Percentiles rank a stretch among this genome's conserved stretches.
Conservation (phyloP, 2,888 invertebrate species). For the Timema podura region DNA sequence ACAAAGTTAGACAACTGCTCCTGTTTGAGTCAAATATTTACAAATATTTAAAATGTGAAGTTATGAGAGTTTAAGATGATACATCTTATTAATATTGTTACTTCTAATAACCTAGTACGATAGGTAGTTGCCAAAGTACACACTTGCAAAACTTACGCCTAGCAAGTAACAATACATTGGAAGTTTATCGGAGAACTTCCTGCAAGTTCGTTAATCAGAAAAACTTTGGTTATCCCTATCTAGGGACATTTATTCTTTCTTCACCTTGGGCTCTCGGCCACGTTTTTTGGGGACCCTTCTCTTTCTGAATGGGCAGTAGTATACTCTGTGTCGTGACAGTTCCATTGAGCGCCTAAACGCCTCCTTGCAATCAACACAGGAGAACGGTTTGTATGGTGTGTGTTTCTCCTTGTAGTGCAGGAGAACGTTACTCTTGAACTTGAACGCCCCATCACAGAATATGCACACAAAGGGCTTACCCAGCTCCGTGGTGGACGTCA, state of each 20-base stretch:
- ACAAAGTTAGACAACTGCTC: no score
- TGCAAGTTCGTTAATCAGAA: no score
- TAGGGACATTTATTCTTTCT: not conserved
- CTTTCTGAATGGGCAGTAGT: conserved; percentile 29
- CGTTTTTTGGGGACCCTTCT: conserved; percentile 12
- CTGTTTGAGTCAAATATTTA: no score
- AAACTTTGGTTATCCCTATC: no score
- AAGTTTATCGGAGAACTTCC: no score
- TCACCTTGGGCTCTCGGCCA: conserved; percentile 9
- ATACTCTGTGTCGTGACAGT: conserved; percentile 32
- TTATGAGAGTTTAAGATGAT: no score
- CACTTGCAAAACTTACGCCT: no score
- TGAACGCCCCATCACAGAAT: conserved; percentile 34
- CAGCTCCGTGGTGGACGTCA: conserved; percentile 27
- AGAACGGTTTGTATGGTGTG: conserved; percentile 35
- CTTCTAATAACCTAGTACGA: no score
- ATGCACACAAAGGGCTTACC: conserved; percentile 35
- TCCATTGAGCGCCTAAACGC: conserved; percentile 34
- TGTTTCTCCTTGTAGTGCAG: conserved; percentile 35
- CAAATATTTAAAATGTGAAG: no score
- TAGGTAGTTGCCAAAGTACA: no score
- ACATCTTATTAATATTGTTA: no score
- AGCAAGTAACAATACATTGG: no score
- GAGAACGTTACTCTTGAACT: conserved; percentile 33
- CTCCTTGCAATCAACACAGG: conserved; percentile 34